These are phyloP conservation scores for Buceros bicornis DNA, from an alignment of 2,797 vertebrate species.

Conservation along the genomic window DNA sequence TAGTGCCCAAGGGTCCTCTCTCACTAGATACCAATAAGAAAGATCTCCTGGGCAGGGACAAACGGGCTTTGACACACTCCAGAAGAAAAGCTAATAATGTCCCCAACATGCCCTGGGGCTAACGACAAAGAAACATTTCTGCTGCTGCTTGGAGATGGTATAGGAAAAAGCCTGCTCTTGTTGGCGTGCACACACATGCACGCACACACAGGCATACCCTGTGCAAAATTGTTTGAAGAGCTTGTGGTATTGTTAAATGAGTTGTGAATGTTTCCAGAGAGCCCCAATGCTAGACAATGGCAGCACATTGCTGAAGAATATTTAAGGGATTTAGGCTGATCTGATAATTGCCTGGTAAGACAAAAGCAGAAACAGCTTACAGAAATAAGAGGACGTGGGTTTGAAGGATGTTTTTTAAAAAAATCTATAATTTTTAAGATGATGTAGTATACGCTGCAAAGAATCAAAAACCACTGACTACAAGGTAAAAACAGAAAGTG, in stretches of 20 bases:
- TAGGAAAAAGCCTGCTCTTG: background rate
- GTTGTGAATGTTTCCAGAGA: conserved; percentile 44
- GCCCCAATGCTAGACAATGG: conserved; percentile 9
- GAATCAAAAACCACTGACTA: background rate
- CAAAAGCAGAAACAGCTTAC: conserved; percentile 9
- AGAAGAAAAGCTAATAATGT: background rate
- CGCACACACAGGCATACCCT: background rate
- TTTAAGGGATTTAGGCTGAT: conserved; percentile 22
- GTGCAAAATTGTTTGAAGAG: conserved; percentile 30
- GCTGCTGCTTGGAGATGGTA: background rate
- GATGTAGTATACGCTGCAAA: background rate
- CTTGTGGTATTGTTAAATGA: background rate
- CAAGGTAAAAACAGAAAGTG: background rate
- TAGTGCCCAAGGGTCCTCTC: background rate
- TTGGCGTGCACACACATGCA: background rate
- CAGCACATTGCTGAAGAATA: conserved; percentile 53
- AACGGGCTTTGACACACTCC: background rate
- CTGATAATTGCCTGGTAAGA: conserved; percentile 31
- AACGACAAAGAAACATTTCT: background rate
- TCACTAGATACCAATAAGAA: background rate
- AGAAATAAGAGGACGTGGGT: background rate
- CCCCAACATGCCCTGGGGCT: background rate
- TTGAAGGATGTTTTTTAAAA: background rate
- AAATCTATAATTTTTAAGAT: conserved; percentile 15
- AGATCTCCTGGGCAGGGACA: background rate